Evolutionary conservation across 2,113 vertebrate species (phyloP), one percentile per base, ranked within the genome.

Genomic region (Misgurnus mizolepis): DNA sequence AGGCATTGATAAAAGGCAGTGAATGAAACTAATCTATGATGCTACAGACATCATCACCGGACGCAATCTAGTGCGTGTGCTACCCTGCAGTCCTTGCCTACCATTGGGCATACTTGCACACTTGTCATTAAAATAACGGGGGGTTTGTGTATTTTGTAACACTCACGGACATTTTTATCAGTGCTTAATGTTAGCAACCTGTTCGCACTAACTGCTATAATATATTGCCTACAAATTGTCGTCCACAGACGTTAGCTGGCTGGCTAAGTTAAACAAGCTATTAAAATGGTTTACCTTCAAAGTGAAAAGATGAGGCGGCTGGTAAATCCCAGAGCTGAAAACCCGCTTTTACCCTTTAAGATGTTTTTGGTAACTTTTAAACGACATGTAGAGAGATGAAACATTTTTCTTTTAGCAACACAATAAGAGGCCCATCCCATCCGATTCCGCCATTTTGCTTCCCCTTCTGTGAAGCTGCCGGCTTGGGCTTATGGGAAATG

Each of bases 391-490:
- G 12, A 65, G 2, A 5, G 3, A 56, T 55, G 27, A 80, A 87
- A 84, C 12, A 15, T 88, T 85, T 79, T 64, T 69, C 60, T 56
- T 87, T 88, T 70, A 86, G 71, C 68, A 87, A 74, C 84, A 86
- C 84, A 90, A 89, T 83, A 86, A 87, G 79, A 87, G 85, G 79
- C 84, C 86, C 84, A 72, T 65, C 89, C 85, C 88, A 90, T 92
- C 92, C 50, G 81, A 34, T 12, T 90, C 91, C 91, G 93, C 95
- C 93, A 94, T 95, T 91, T 93, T 92, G 88, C 85, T 90, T 85
- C 71, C 60, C 71, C 78, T 76, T 79, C 75, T 40, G 82, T 34
- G 55, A 67, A 85, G 69, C 84, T 87, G 84, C 84, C 71, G 0
- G 64, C 69, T 79, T 14, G 78, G 87, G 11, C 67, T 85, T 62